A percentile compares a stretch with the other conserved stretches of the same genome.
Evolutionary conservation across 2,888 invertebrate species (phyloP).

Genomic region (Conops quadrifasciatus): DNA sequence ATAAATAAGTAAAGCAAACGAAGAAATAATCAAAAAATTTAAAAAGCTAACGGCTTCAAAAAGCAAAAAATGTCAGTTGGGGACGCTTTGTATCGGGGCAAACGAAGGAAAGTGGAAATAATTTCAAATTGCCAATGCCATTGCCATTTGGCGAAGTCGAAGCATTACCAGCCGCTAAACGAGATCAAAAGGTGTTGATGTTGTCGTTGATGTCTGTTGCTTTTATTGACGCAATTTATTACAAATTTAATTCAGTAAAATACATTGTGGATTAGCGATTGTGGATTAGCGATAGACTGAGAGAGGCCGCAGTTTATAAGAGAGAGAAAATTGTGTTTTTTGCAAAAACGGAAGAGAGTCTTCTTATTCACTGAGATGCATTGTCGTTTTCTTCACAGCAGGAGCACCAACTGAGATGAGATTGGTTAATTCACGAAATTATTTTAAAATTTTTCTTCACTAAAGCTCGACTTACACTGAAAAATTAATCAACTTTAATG

Average conservation of each 20-base stretch:
- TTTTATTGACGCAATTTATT: not conserved
- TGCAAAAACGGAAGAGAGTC: not conserved
- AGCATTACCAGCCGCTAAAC: too few relatives aligned
- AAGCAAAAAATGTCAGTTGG: not conserved
- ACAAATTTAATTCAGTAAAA: too few relatives aligned
- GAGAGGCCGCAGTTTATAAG: not conserved
- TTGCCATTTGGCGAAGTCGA: not conserved
- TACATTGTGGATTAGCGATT: not conserved
- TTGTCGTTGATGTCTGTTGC: not conserved
- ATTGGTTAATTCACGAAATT: too few relatives aligned
- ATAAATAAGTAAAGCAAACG: not conserved
- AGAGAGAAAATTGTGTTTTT: not conserved
- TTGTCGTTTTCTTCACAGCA: too few relatives aligned
- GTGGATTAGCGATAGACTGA: conserved; percentile 3
- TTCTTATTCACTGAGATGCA: not conserved
- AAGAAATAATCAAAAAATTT: not conserved
- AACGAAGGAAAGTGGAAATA: conserved; percentile 38
- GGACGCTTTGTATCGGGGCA: not conserved
- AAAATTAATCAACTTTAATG: not conserved
- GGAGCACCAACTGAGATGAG: too few relatives aligned
- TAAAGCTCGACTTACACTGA: not conserved
- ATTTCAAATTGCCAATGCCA: conserved; percentile 29
- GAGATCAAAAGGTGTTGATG: not conserved
- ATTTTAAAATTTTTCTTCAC: not conserved
- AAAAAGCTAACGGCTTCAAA: not conserved